Conservation (phyloP, 2,797 vertebrate species). For the Semotilus atromaculatus region DNA sequence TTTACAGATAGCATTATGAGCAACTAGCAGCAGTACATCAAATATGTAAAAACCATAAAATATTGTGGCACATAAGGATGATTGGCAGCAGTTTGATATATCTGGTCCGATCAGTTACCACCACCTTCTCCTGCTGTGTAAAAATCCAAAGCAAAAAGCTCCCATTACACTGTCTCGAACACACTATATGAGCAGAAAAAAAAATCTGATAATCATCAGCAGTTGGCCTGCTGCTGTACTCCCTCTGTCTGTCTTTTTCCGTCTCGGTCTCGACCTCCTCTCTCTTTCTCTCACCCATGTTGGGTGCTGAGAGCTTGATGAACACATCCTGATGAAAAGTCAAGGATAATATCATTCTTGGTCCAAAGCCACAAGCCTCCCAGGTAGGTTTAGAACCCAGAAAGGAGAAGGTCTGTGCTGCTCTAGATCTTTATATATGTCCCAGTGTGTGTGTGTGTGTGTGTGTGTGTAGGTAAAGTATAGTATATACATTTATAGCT, state of each 20-base stretch:
- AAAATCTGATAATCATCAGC: slow-evolving; percentile 54
- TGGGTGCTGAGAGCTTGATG: slow-evolving; percentile 72
- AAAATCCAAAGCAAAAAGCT: slow-evolving; percentile 48
- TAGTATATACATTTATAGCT: background rate
- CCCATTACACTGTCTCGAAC: slow-evolving; percentile 42
- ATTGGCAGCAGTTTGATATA: slow-evolving; percentile 47
- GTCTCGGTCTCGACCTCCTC: slow-evolving; percentile 68
- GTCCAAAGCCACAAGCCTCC: slow-evolving; percentile 69
- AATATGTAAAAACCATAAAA: slow-evolving; percentile 35
- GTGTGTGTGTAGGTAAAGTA: slow-evolving; percentile 25
- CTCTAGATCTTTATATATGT: slow-evolving; percentile 17
- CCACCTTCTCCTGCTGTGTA: slow-evolving; percentile 38
- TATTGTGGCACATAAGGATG: slow-evolving; percentile 23
- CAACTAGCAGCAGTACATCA: slow-evolving; percentile 29
- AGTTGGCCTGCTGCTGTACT: slow-evolving; percentile 48
- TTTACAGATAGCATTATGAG: slow-evolving; percentile 38
- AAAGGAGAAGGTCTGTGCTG: slow-evolving; percentile 36
- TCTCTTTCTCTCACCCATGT: slow-evolving; percentile 70
- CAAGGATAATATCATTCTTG: slow-evolving; percentile 77
- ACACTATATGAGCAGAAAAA: slow-evolving; percentile 39
- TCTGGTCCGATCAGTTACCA: slow-evolving; percentile 40
- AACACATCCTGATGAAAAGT: slow-evolving; percentile 78
- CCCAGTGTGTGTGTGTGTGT: background rate
- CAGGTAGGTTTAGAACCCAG: slow-evolving; percentile 71
- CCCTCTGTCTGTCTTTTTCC: slow-evolving; percentile 56